phyloP scores from a whole-genome alignment of 2,113 vertebrate genomes.

The Mohoua ochrocephala region DNA sequence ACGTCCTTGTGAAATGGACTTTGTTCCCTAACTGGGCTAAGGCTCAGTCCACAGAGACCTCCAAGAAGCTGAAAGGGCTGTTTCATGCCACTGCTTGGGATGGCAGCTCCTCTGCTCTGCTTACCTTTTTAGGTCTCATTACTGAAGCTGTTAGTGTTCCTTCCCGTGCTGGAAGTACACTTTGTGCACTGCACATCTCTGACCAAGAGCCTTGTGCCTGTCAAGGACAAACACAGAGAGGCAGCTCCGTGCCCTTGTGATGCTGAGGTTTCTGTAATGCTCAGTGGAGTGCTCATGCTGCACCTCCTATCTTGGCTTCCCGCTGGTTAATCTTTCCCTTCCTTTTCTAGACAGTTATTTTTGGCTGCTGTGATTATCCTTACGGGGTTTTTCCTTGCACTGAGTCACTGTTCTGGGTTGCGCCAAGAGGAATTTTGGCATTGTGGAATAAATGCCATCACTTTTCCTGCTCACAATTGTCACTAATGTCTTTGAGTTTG shows the following conservation, averaged over 20 bases:
- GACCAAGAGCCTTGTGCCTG: background rate
- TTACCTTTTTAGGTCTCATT: background rate
- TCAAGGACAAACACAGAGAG: background rate
- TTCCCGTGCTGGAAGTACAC: background rate
- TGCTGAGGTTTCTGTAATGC: constrained; percentile 1
- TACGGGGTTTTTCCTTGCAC: constrained; percentile 32
- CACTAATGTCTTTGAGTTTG: constrained; percentile 23
- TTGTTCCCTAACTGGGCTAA: background rate
- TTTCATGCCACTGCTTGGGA: background rate
- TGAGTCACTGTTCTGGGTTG: constrained; percentile 35
- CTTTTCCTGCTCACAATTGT: background rate
- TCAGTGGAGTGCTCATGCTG: background rate
- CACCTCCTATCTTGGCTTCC: constrained; percentile 44
- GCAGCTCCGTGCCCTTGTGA: background rate
- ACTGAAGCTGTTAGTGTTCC: background rate
- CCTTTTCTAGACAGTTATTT: constrained; percentile 52
- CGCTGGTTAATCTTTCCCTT: constrained; percentile 32
- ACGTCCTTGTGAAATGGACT: background rate
- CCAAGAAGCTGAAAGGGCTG: background rate
- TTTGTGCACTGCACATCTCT: background rate
- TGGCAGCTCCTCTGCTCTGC: background rate
- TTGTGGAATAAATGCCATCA: constrained; percentile 7
- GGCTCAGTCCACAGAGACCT: background rate
- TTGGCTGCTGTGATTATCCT: constrained; percentile 31
- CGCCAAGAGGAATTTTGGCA: constrained; percentile 45